Percentiles rank a stretch among this genome's conserved stretches.
Conservation (phyloP, 2,888 invertebrate species). For the Trichogramma evanescens region DNA sequence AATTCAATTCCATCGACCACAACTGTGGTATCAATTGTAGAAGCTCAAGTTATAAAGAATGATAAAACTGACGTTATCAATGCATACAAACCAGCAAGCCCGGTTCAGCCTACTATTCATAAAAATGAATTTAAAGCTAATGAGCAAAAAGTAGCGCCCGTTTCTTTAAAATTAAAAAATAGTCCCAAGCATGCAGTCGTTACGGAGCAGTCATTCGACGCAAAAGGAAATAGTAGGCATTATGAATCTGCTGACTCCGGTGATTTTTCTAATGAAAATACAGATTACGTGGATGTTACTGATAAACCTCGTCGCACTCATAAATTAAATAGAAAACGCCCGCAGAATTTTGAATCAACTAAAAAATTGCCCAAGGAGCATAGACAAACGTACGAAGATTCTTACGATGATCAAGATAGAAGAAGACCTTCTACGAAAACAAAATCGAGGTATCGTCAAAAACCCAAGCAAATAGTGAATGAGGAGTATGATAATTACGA, state of each 20-base stretch:
- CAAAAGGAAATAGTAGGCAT: constrained; percentile 25
- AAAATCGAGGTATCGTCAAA: constrained; percentile 28
- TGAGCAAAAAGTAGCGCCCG: constrained; percentile 6
- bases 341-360: constrained; percentile 26
- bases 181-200: no score
- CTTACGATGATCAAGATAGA: constrained; percentile 12
- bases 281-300: constrained; percentile 37
- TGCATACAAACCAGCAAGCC: constrained; percentile 24
- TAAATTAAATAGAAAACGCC: constrained; percentile 33
- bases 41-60: no score
- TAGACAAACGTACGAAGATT: constrained; percentile 25
- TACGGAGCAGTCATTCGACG: no score
- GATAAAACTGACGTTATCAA: not conserved
- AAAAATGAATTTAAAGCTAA: constrained; percentile 28
- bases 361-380: constrained; percentile 40
- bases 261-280: constrained; percentile 33
- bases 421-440: constrained; percentile 27
- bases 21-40: no score
- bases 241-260: constrained; percentile 33
- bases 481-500: constrained; percentile 23
- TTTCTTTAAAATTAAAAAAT: no score
- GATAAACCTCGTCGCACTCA: constrained; percentile 34
- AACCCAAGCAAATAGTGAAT: constrained; percentile 29
- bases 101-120: constrained; percentile 32
- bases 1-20: not conserved